Conservation (phyloP, 2,797 vertebrate species). For the Coregonus sp. region DNA sequence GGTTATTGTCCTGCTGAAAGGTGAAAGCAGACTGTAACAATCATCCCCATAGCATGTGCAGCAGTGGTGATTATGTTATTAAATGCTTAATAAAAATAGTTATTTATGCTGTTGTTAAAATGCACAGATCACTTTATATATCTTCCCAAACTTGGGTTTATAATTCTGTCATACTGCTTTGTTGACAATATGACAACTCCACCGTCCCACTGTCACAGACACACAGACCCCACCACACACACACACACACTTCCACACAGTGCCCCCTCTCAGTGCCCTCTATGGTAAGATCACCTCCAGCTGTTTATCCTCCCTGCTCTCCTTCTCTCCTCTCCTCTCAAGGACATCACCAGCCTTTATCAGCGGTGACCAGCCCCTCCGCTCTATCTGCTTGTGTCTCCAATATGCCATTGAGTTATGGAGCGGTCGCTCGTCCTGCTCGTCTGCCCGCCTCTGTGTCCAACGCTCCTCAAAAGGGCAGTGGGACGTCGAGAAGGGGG, state of each 20-base stretch:
- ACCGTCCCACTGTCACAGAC: no score
- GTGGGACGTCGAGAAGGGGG: conserved; percentile 26
- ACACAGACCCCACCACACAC: conserved; percentile 2
- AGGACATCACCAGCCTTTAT: conserved; percentile 70
- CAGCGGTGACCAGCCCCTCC: conserved; percentile 55
- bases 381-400: conserved; percentile 42
- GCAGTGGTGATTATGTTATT: no score
- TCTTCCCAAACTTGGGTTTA: no score
- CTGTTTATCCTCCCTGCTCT: conserved; percentile 52
- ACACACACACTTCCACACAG: conserved; percentile 16
- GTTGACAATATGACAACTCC: no score
- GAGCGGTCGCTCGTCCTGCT: conserved; percentile 15
- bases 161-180: no score
- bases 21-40: no score
- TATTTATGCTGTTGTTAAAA: no score
- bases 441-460: conserved; percentile 36
- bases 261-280: conserved; percentile 28
- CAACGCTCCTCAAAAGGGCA: conserved; percentile 71
- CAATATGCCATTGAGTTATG: conserved; percentile 66
- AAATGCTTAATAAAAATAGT: no score
- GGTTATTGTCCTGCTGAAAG: no score
- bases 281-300: conserved; percentile 49
- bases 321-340: conserved; percentile 58
- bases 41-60: no score
- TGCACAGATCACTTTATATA: no score